phyloP scores from a whole-genome alignment of 1,140 invertebrate species.

The Drosophila kikkawai region DNA sequence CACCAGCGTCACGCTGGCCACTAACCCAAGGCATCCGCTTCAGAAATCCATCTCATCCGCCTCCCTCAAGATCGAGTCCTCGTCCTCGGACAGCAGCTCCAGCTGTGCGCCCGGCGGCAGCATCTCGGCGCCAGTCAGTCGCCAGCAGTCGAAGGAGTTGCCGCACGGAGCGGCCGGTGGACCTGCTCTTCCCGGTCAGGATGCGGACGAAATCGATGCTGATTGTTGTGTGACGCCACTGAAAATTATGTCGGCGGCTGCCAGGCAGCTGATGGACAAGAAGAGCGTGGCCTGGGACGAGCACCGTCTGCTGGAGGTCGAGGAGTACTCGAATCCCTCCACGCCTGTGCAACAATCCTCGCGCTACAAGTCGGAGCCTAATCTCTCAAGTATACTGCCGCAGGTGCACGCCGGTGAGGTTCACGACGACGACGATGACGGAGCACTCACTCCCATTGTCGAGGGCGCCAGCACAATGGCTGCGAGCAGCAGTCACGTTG shows the following conservation, averaged over 20 bases:
- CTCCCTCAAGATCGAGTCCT: constrained; percentile 69
- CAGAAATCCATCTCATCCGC: constrained; percentile 83
- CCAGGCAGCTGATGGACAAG: constrained; percentile 71
- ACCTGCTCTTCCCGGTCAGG: constrained; percentile 43
- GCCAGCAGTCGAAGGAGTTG: constrained; percentile 70
- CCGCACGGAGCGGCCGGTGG: not conserved
- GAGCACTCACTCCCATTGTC: constrained; percentile 65
- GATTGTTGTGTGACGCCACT: constrained; percentile 71
- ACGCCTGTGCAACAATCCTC: constrained; percentile 75
- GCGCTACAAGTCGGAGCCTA: constrained; percentile 83
- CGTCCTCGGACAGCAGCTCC: constrained; percentile 60
- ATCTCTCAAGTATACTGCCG: constrained; percentile 69
- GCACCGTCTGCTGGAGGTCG: constrained; percentile 65
- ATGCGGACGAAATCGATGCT: constrained; percentile 53
- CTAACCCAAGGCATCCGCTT: constrained; percentile 68
- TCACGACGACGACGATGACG: constrained; percentile 42
- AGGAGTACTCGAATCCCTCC: constrained; percentile 76
- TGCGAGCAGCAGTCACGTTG: constrained; percentile 42
- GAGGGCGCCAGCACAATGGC: constrained; percentile 47
- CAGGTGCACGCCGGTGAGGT: constrained; percentile 44
- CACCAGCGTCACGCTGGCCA: constrained; percentile 43
- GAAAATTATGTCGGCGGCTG: constrained; percentile 68
- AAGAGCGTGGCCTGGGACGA: constrained; percentile 79
- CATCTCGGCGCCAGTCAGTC: constrained; percentile 73
- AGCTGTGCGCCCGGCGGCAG: constrained; percentile 43